phyloP scores from a whole-genome alignment of 1,140 invertebrate genomes.

The Drosophila kepulauana region DNA sequence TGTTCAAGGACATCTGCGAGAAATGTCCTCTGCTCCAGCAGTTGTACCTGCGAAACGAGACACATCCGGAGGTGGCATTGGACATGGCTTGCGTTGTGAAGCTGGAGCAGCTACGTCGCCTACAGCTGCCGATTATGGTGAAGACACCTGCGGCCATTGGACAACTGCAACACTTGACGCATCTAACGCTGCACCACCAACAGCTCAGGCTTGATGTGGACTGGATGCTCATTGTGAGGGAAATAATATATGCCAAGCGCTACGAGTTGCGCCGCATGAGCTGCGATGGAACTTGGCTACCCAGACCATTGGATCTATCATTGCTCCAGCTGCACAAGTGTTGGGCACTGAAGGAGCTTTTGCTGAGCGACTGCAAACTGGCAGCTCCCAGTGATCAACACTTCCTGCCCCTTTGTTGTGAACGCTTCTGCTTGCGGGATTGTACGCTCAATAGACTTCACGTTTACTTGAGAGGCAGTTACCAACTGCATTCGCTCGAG shows the following conservation, averaged over 20 bases:
- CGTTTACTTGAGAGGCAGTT: not conserved
- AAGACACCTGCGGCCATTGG: conserved; percentile 16
- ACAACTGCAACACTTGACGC: conserved; percentile 23
- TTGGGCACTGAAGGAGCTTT: conserved; percentile 42
- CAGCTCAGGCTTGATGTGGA: conserved; percentile 28
- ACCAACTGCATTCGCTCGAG: conserved; percentile 32
- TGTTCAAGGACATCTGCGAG: conserved; percentile 36
- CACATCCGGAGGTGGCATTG: not conserved
- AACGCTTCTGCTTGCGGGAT: conserved; percentile 16
- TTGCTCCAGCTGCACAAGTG: conserved; percentile 43
- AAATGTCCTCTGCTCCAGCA: conserved; percentile 32
- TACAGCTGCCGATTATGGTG: conserved; percentile 47
- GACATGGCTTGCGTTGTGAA: conserved; percentile 24
- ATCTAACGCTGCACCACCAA: conserved; percentile 45
- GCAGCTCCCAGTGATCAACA: not conserved
- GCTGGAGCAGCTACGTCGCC: conserved; percentile 20
- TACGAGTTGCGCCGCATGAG: conserved; percentile 27
- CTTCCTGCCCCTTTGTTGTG: conserved; percentile 46
- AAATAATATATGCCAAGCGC: conserved; percentile 46
- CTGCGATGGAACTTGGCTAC: conserved; percentile 53
- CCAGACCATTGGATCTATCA: conserved; percentile 26
- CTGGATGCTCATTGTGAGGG: conserved; percentile 43
- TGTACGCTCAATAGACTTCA: conserved; percentile 27
- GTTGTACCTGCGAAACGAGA: conserved; percentile 23
- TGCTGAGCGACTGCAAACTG: conserved; percentile 54